Conservation (phyloP, 1,140 invertebrate genomes). For the Zaprionus kolodkinae region DNA sequence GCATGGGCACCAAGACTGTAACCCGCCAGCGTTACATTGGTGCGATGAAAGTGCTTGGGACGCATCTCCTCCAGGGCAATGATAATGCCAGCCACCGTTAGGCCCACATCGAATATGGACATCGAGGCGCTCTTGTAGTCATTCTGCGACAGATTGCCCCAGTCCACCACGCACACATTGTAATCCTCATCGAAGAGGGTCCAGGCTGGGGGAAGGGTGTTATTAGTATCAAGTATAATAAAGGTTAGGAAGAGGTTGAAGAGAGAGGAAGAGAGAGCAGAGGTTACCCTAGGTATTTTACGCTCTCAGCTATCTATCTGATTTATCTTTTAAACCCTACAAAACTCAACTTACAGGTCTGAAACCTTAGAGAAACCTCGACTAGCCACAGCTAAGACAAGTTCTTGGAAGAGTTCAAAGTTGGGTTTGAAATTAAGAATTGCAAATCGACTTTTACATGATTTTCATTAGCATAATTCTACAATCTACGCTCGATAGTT, state of each 20-base stretch:
- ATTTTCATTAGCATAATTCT: constrained; percentile 1
- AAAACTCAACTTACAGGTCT: not conserved
- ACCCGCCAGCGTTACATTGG: constrained; percentile 88
- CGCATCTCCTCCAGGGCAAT: constrained; percentile 85
- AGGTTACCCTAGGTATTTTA: too few species aligned
- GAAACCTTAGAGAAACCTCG: not conserved
- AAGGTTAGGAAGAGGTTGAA: not conserved
- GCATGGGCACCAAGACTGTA: constrained; percentile 96
- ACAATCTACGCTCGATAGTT: not conserved
- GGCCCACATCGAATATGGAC: constrained; percentile 86
- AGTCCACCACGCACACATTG: constrained; percentile 86
- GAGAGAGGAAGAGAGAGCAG: not conserved
- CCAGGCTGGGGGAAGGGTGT: constrained; percentile 55
- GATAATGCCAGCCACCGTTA: constrained; percentile 87
- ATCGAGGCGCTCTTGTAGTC: constrained; percentile 79
- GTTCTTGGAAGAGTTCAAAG: not conserved
- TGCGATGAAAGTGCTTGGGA: constrained; percentile 80
- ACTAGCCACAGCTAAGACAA: not conserved
- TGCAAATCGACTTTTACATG: constrained; percentile 1
- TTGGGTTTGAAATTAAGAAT: not conserved
- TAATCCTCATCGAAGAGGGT: constrained; percentile 66
- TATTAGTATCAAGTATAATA: too few species aligned
- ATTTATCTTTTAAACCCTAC: too few species aligned
- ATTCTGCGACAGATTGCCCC: constrained; percentile 87
- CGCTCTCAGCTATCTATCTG: too few species aligned